These are phyloP conservation scores for Meda fulgida DNA, from an alignment of 2,797 vertebrate species.

Conservation along the genomic window DNA sequence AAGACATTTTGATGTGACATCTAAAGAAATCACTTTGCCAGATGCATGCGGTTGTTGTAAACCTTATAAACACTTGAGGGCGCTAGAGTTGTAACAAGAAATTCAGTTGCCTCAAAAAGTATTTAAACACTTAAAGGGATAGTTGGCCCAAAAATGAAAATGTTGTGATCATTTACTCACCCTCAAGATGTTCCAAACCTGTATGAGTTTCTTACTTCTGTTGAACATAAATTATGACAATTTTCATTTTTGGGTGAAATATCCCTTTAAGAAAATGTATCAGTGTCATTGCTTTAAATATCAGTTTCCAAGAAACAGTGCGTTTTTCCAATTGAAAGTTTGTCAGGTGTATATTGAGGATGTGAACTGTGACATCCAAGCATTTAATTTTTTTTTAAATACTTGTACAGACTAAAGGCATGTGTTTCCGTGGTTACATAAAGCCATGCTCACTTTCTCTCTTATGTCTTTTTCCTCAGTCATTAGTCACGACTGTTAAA, in stretches of 20 bases:
- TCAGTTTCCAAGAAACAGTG: neutral
- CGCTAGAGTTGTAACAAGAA: neutral
- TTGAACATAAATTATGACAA: too few species aligned
- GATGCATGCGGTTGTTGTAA: neutral
- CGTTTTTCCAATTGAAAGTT: neutral
- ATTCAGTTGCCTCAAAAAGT: neutral
- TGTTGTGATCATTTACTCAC: too few species aligned
- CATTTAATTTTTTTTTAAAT: neutral
- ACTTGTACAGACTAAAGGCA: neutral
- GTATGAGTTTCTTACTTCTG: too few species aligned
- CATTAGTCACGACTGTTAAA: neutral
- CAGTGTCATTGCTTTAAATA: neutral
- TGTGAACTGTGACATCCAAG: neutral
- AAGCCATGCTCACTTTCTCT: neutral
- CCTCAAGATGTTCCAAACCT: too few species aligned
- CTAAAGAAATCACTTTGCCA: conserved; percentile 13
- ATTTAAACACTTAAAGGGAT: neutral
- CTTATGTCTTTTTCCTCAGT: neutral
- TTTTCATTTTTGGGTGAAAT: too few species aligned
- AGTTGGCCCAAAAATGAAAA: too few species aligned
- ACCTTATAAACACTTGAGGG: conserved; percentile 18
- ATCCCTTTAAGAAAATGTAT: too few species aligned
- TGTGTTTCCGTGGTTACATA: neutral
- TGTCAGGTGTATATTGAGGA: neutral
- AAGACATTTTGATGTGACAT: neutral